These are phyloP conservation scores for Incurvaria masculella DNA, from an alignment of 2,888 invertebrate genomes.

Conservation along the genomic window DNA sequence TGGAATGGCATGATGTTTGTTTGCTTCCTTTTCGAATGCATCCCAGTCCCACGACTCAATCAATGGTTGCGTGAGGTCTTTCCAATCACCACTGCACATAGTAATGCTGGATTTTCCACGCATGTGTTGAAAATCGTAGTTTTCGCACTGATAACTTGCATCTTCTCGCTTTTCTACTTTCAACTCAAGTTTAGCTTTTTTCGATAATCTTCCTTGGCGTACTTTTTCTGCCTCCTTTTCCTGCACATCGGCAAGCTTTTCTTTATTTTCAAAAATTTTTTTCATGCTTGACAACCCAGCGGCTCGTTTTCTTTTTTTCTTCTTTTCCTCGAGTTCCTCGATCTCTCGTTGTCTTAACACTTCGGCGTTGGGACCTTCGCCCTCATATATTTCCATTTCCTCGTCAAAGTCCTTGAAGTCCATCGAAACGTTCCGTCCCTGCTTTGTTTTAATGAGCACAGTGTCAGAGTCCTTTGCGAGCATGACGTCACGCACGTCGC, in stretches of 20 bases:
- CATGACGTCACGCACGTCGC: conserved; percentile 74
- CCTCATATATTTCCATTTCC: conserved; percentile 62
- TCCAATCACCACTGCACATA: conserved; percentile 54
- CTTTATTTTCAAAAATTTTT: conserved; percentile 76
- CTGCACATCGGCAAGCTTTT: conserved; percentile 61
- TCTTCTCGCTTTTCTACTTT: conserved; percentile 49
- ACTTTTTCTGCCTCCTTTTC: conserved; percentile 55
- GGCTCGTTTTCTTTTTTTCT: conserved; percentile 59
- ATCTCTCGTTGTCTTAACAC: conserved; percentile 60
- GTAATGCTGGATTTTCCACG: conserved; percentile 50
- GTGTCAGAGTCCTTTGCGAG: conserved; percentile 73
- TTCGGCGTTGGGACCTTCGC: conserved; percentile 66
- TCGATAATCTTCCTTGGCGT: conserved; percentile 35
- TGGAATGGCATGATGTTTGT: conserved; percentile 46
- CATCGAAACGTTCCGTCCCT: conserved; percentile 72
- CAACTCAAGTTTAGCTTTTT: conserved; percentile 40
- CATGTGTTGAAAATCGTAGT: conserved; percentile 51
- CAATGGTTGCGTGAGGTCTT: conserved; percentile 61
- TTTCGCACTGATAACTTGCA: conserved; percentile 22
- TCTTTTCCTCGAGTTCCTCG: conserved; percentile 51
- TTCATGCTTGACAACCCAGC: conserved; percentile 62
- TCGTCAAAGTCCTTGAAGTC: conserved; percentile 61
- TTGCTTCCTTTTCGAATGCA: conserved; percentile 58
- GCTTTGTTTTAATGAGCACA: conserved; percentile 67
- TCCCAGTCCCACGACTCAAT: conserved; percentile 65